Conservation (phyloP, 2,888 invertebrate genomes). For the Tenodera sinensis region DNA sequence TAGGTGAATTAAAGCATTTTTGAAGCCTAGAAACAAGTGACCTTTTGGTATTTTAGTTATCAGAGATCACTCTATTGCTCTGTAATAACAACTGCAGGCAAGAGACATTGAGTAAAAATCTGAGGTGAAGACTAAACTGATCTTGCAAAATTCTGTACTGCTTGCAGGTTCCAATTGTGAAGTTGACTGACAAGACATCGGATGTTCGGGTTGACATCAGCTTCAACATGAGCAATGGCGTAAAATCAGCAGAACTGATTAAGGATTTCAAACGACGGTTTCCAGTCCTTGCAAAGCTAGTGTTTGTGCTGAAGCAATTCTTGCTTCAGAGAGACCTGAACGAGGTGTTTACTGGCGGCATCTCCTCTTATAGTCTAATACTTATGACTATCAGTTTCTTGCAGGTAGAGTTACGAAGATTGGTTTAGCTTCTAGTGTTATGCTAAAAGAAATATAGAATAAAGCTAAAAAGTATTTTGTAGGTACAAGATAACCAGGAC, state of each 20-base stretch:
- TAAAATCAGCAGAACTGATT: constrained; percentile 93
- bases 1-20: too few species aligned
- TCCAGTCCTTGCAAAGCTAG: constrained; percentile 88
- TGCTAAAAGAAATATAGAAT: too few species aligned
- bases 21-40: too few species aligned
- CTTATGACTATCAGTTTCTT: constrained; percentile 98
- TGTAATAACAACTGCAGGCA: too few species aligned
- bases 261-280: constrained; percentile 84
- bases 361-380: constrained; percentile 97
- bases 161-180: constrained; percentile 85
- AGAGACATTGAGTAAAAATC: too few species aligned
- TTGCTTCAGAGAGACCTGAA: constrained; percentile 95
- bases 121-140: not conserved
- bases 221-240: constrained; percentile 98
- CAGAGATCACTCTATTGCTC: too few species aligned
- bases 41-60: too few species aligned
- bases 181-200: constrained; percentile 82
- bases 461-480: too few species aligned
- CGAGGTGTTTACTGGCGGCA: constrained; percentile 99
- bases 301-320: constrained; percentile 97
- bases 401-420: constrained; percentile 51
- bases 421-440: too few species aligned
- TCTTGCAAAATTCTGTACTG: not conserved
- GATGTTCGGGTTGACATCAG: constrained; percentile 97
- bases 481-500: too few species aligned